Evolutionary conservation across 1,140 invertebrate genomes (phyloP), one percentile per base, ranked within the genome.

Genomic region (Scaptomyza montana): DNA sequence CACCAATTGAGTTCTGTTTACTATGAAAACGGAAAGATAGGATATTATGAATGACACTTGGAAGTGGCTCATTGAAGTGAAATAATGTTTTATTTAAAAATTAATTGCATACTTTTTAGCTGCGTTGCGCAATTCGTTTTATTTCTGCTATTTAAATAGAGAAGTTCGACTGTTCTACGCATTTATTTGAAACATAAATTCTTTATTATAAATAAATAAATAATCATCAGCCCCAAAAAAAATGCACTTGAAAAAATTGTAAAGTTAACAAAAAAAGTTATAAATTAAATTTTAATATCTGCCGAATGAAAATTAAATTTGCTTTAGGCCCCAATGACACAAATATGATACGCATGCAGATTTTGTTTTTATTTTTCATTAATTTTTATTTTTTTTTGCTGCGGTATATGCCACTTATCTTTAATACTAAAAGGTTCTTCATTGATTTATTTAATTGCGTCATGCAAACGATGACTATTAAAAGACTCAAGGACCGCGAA

Each of bases 21-120:
- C 12, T 10, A n/a, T 13, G 10, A 19, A 41, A 21, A 30, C 7
- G 43, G 39, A 33, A 33, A 43, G 30, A 70, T 51, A 50, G 16
- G 7, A 50, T 21, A 19, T 50, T 51, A n/a, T 53, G 55, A 67
- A 7, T 43, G 45, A 64, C 45, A 45, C 43, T 33, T 45, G 55
- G 21, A 57, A 30, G 49, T 53, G 6, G 7, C 19, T 10, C 45
- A 19, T 28, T 41, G 54, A 69, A 60, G 65, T 65, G 45, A 63
- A 74, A 64, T 39, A 74, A 67, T 39, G 63, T 50, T 36, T 61
- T 67, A 19, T 87, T 16, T 16, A 0, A 70, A 81, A 33, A 54
- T 60, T 63, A 64, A 75, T 81, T 81, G 82, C 81, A 86, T 87
- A 81, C 70, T 87, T 86, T 73, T 63, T 61, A 60, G 82, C 70